Base-by-base conservation (phyloP, 1,140 invertebrate genomes). In the Calephelis nemesis region DNA sequence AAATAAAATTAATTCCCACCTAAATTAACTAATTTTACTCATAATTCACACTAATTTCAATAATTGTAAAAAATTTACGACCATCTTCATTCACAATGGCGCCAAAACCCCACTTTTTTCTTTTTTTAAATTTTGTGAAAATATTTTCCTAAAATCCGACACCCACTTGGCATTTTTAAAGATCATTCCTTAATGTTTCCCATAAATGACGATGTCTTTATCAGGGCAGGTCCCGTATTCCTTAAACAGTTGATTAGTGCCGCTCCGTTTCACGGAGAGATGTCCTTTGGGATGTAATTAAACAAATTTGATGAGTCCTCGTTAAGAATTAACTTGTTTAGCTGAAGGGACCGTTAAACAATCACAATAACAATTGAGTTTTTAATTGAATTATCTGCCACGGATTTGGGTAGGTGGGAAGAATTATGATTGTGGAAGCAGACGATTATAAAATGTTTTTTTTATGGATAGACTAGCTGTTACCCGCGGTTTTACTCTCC, bases 321-420 rank as follows among this genome's bases (percentile, higher is more conserved):
- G 78, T 85, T 88, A 83, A 83, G 84, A 87, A 89, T 87, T 87
- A 84, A 87, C 77, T 82, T 81, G 77, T 81, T 84, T 84, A 82
- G 82, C 76, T 77, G 47, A 69, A 76, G 71, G 69, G 74, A 74
- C 73, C 72, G 63, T 78, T 76, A 74, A 77, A 68, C 54, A 69
- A 68, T 63, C 66, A 74, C 58, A 63, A 63, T 69, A 47, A 47
- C 62, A 42, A 47, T 70, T 67, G 58, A 67, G 67, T 70, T 73
- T 73, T 73, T 68, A 52, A 54, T 70, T 70, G 45, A 47, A 63
- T 63, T 30, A 63, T 63, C 45, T 64, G 11, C 63, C 65, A 47
- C 11, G 10, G 45, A 58, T 47, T 65, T 67, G 15, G 54, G 50
- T 13, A 54, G 47, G 47, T 47, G 15, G 65, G 65, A 58, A 58